Conservation (phyloP, 2,888 invertebrate genomes). For the Myopa tessellatipennis region DNA sequence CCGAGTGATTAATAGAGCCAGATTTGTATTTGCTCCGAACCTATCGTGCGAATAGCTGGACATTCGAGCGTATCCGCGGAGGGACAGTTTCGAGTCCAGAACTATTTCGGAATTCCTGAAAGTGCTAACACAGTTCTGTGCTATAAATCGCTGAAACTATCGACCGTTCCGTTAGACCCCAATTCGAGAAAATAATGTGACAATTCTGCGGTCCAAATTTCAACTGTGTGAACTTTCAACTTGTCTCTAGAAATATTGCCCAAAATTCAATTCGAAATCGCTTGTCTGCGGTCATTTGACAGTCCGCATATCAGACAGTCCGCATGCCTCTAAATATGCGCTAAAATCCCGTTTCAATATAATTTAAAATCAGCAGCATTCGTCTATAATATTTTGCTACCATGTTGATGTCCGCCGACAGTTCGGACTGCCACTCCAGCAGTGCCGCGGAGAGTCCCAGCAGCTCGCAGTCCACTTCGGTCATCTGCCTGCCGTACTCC, state of each 20-base stretch:
- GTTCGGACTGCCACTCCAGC: conserved; percentile 65
- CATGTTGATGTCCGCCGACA: conserved; percentile 69
- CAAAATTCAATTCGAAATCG: background rate
- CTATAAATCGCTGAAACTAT: no score
- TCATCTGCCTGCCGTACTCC: conserved; percentile 31
- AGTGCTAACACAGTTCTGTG: no score
- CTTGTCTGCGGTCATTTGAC: background rate
- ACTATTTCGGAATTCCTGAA: no score
- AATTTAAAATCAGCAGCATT: background rate
- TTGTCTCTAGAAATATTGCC: no score
- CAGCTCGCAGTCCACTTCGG: conserved; percentile 14
- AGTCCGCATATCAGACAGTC: background rate
- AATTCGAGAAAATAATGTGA: no score
- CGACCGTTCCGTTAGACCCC: no score
- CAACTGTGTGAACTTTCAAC: no score
- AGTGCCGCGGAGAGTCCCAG: conserved; percentile 51
- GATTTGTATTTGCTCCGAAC: background rate
- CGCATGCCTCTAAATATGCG: background rate
- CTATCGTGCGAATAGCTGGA: background rate
- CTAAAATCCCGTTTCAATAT: background rate
- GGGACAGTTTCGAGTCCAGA: no score
- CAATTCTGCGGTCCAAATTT: no score
- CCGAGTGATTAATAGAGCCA: no score
- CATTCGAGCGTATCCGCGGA: background rate
- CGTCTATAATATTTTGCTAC: conserved; percentile 51